Evolutionary conservation across 64 coral and sea anemone species (phyloP).

Genomic region (Stichodactyla mertensii): DNA sequence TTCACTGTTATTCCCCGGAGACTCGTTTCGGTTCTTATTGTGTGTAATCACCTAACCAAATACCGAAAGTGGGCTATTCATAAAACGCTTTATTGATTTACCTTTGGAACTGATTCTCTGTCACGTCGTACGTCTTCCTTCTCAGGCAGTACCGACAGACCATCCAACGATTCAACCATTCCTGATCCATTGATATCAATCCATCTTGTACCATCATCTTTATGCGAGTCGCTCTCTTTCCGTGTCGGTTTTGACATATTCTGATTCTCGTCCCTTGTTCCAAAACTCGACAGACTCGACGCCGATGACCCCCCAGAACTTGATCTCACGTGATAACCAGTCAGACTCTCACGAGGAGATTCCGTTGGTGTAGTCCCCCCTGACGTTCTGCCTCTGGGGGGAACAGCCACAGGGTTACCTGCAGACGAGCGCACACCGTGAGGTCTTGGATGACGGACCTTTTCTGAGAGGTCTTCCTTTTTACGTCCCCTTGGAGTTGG

Average conservation of each 20-base stretch:
- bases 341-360: not conserved
- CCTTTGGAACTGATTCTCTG: not conserved
- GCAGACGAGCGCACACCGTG: not conserved
- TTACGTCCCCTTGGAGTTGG: constrained; percentile 6
- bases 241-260: not conserved
- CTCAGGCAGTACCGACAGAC: constrained; percentile 67
- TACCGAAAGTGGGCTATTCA: too few species aligned
- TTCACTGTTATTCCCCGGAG: too few species aligned
- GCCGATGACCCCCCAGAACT: constrained; percentile 12
- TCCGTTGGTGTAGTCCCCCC: constrained; percentile 4
- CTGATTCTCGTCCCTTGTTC: constrained; percentile 26
- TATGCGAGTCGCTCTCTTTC: constrained; percentile 28
- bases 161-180: constrained; percentile 15
- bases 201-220: constrained; percentile 62
- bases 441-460: not conserved
- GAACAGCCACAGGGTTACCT: not conserved
- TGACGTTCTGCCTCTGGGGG: not conserved
- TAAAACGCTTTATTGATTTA: not conserved
- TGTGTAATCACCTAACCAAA: too few species aligned
- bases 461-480: not conserved
- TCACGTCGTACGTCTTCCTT: not conserved
- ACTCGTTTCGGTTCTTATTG: too few species aligned
- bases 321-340: constrained; percentile 15
- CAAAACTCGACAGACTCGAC: constrained; percentile 19
- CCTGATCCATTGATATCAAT: constrained; percentile 57